These are phyloP conservation scores for Dryoscopus gambensis DNA, from an alignment of 2,113 vertebrate species.

Conservation along the genomic window DNA sequence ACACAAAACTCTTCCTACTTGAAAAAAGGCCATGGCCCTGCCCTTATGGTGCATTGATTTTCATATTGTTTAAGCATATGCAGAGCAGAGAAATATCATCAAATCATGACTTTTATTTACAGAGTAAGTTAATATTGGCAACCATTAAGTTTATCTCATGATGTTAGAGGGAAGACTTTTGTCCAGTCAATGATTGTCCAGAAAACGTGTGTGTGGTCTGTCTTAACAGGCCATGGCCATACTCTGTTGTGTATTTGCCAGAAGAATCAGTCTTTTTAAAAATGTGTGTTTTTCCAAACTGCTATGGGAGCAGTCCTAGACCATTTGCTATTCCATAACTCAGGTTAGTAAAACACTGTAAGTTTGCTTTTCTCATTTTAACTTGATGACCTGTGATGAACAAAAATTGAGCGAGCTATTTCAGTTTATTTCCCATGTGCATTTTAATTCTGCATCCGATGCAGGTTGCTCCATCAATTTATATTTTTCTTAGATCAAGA, in stretches of 20 bases:
- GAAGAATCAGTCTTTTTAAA: not conserved
- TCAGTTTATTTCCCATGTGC: slow-evolving; percentile 29
- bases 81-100: not conserved
- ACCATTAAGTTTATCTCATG: not conserved
- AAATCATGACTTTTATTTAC: not conserved
- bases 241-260: not conserved
- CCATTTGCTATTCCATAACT: slow-evolving; percentile 2
- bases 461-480: slow-evolving; percentile 1
- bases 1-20: not conserved
- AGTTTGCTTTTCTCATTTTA: slow-evolving; percentile 52
- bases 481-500: slow-evolving; percentile 13
- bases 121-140: not conserved
- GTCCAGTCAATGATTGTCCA: not conserved
- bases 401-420: not conserved
- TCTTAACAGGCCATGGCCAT: not conserved
- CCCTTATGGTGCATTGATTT: not conserved
- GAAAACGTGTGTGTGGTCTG: not conserved
- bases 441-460: slow-evolving; percentile 40
- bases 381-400: slow-evolving; percentile 28
- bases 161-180: not conserved
- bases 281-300: not conserved
- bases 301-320: slow-evolving; percentile 4
- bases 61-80: not conserved
- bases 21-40: not conserved
- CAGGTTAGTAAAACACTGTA: not conserved